Conservation (phyloP, 2,888 invertebrate genomes). For the Athetis lepigone region DNA sequence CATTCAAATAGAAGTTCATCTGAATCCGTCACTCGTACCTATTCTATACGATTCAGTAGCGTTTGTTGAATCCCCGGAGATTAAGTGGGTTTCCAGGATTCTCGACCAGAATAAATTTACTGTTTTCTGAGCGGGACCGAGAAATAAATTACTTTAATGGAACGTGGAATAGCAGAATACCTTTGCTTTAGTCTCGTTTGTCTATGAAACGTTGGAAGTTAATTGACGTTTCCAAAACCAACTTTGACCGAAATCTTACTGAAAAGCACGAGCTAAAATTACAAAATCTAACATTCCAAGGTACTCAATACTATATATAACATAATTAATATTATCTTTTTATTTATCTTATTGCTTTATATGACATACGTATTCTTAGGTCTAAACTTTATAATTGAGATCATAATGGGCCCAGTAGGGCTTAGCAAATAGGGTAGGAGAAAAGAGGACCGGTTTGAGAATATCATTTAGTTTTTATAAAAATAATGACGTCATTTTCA, state of each 20-base stretch:
- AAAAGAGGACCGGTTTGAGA: no score
- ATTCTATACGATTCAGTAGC: constrained; percentile 15
- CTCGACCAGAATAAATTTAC: constrained; percentile 46
- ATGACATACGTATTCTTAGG: no score
- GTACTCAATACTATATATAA: no score
- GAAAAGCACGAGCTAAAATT: background rate
- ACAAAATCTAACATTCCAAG: no score
- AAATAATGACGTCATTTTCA: no score
- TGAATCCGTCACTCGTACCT: constrained; percentile 23
- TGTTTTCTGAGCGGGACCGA: constrained; percentile 26
- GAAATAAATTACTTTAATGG: constrained; percentile 56
- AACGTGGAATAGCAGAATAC: constrained; percentile 43
- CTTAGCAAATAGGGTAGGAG: no score
- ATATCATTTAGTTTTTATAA: no score
- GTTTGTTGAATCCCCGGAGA: constrained; percentile 40
- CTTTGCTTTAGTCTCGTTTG: constrained; percentile 30
- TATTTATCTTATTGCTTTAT: no score
- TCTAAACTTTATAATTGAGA: no score
- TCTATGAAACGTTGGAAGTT: constrained; percentile 35
- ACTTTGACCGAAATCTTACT: background rate
- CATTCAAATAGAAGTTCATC: constrained; percentile 33
- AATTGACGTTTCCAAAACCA: constrained; percentile 8
- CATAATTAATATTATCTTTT: no score
- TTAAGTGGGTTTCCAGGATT: constrained; percentile 39
- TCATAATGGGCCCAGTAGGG: no score